Evolutionary conservation across 2,113 vertebrate genomes (phyloP), one percentile per base, ranked within the genome.

Genomic region (Eptesicus fuscus): DNA sequence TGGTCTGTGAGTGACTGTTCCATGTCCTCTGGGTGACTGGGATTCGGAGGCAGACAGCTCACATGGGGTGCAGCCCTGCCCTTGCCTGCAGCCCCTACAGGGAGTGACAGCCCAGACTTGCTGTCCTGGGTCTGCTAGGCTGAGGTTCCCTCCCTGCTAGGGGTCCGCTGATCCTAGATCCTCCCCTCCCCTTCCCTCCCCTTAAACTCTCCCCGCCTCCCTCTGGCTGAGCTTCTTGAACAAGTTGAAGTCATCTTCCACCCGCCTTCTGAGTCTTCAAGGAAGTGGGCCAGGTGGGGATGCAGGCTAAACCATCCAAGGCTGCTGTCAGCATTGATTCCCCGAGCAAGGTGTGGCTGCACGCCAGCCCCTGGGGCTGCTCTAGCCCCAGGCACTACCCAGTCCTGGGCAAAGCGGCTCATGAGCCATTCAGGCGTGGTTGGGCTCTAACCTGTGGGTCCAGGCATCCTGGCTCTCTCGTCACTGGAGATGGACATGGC

Each of bases 191-290:
- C 20, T 56, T 61, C 30, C 32, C 11, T 18, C 9, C 40, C 30
- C 9, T 9, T 32, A 16, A 25, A 23, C 23, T 7, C 10, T 5
- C 4, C 23, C 30, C 9, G 5, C 42, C 2, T 11, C 0, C 20
- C 67, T 35, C 40, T 42, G 40, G 4, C 49, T 65, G 35, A 69
- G 61, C 17, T 63, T 59, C n/a, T 28, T 32, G 30, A 73, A 53
- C 65, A 49, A 47, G n/a, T 9, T 70, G 69, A 83, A 23, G 30
- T 56, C 42, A 9, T 84, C 49, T 63, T 79, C 67, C 53, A 65
- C 14, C 42, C 22, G 25, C 32, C 44, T 20, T 40, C 44, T n/a
- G 35, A 16, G 47, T 37, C 11, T 70, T 14, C 1, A 12, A 25
- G 14, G 14, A 49, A 14, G 22, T 9, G 11, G 30, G 22, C 82